Base-by-base conservation (phyloP, 2,888 invertebrate genomes). In the Coenonympha arcania region DNA sequence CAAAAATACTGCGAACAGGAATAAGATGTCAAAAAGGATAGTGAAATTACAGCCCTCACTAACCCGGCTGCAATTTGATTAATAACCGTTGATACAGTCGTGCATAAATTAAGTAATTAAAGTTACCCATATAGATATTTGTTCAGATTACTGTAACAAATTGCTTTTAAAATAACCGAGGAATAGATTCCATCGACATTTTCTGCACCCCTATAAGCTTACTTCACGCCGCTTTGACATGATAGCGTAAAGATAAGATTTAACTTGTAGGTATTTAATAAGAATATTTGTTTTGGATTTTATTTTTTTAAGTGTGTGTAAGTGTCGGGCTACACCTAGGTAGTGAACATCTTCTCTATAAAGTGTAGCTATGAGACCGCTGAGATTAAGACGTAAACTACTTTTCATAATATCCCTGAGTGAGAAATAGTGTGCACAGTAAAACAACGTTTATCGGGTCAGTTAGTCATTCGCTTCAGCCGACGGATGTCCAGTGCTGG, bases 61-160 rank as follows among this genome's bases (percentile, higher is more conserved):
- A 16, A 28, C 45, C 19, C 22, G 36, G 34, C 22, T 8, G 24
- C 39, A 43, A 46, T 50, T 45, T 34, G 50, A 45, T 50, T 46
- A 50, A 50, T 50, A 50, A 46, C 41, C 39, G 19, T 8, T 8
- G 50, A 50, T 50, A 50, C 1, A 34, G 50, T 50, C 45, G 22
- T 34, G 45, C 40, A 50, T 50, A 41, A 44, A 50, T 50, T 50
- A 50, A 50, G 45, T 33, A 46, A 50, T 50, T 50, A 50, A 44
- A 44, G n/a, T 8, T 31, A 22, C n/a, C n/a, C n/a, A n/a, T 44
- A 44, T n/a, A 31, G 50, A 50, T 50, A 46, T 50, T 50, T 46
- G 50, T 50, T 20, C 45, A 50, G 50, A 50, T 50, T 50, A 50
- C 13, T 45, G 11, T 41, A 50, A 41, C 50, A 50, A 50, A 50